phyloP scores from a whole-genome alignment of 2,888 invertebrate genomes.

The Synanthedon tipuliformis region DNA sequence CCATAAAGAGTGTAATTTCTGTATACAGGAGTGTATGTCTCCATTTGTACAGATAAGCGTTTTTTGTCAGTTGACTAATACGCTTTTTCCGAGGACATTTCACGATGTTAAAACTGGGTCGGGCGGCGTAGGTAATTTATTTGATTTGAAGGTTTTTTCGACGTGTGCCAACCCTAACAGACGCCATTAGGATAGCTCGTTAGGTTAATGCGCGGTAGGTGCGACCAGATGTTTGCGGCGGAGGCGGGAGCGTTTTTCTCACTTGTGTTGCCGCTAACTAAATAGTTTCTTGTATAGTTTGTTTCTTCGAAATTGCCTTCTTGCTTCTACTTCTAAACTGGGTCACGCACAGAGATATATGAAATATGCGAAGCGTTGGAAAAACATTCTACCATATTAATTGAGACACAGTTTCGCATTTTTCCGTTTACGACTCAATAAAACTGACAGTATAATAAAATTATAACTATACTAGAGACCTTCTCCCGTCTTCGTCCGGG shows the following conservation, averaged over 20 bases:
- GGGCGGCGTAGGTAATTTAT: constrained; percentile 43
- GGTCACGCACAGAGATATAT: not conserved
- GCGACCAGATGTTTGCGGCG: constrained; percentile 50
- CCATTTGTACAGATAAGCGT: constrained; percentile 42
- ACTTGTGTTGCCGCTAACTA: constrained; percentile 29
- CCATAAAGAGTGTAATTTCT: not conserved
- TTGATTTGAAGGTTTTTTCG: constrained; percentile 52
- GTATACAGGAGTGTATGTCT: constrained; percentile 17
- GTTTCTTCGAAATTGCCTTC: constrained; percentile 4
- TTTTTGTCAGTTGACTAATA: constrained; percentile 52
- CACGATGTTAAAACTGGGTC: constrained; percentile 42
- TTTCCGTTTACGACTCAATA: no score
- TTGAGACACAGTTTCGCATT: no score
- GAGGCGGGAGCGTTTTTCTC: constrained; percentile 37
- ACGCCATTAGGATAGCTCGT: constrained; percentile 64
- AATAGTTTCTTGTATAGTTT: constrained; percentile 7
- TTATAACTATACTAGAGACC: no score
- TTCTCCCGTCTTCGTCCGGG: no score
- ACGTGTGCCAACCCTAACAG: constrained; percentile 41
- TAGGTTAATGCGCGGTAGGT: constrained; percentile 62
- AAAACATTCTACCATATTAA: no score
- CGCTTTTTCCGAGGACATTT: constrained; percentile 22
- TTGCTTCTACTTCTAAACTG: not conserved
- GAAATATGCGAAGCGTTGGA: no score
- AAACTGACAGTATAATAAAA: no score